Percentiles rank a stretch among this genome's conserved stretches.
phyloP scores from a whole-genome alignment of 1,140 invertebrate genomes.

The Tachypleus tridentatus region DNA sequence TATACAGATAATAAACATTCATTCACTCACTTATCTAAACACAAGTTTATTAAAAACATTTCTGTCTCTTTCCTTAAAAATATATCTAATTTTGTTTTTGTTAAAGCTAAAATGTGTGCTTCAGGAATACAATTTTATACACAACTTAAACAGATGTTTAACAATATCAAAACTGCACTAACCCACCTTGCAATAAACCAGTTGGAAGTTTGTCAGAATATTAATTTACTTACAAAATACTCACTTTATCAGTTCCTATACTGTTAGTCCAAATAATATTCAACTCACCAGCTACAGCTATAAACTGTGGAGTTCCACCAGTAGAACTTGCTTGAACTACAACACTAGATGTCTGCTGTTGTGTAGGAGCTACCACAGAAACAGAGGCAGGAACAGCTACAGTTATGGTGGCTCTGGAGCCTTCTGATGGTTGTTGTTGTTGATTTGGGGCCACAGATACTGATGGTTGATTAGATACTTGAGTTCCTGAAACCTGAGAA shows the following conservation, averaged over 20 bases:
- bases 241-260: neutral
- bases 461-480: neutral
- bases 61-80: neutral
- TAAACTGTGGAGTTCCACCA: conserved; percentile 11
- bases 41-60: neutral
- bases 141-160: neutral
- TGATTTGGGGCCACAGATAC: neutral
- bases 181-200: neutral
- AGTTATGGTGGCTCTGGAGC: conserved; percentile 2
- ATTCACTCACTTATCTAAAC: neutral
- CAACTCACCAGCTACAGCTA: conserved; percentile 14
- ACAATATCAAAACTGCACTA: neutral
- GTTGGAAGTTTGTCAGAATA: neutral
- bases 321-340: conserved; percentile 12
- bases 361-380: conserved; percentile 5
- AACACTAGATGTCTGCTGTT: conserved; percentile 12
- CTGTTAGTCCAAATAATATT: neutral
- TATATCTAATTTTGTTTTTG: no score
- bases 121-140: neutral
- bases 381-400: conserved; percentile 8
- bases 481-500: no score
- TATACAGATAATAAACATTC: neutral
- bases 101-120: neutral
- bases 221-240: neutral
- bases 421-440: conserved; percentile 3